Conservation (phyloP, 2,888 invertebrate genomes). For the Zygaena filipendulae region DNA sequence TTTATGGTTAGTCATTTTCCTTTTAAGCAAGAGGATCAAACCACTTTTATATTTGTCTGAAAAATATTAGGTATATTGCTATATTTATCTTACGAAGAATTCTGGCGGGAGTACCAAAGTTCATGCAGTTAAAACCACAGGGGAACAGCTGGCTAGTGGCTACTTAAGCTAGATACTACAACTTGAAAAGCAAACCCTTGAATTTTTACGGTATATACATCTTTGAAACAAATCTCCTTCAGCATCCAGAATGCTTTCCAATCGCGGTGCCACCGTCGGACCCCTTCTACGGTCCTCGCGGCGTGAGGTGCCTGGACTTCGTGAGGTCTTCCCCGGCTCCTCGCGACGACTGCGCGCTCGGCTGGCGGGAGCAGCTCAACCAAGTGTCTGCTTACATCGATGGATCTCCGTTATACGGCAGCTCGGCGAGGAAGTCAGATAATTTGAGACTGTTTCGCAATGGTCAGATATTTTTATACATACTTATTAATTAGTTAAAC, state of each 20-base stretch:
- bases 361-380: constrained; percentile 87
- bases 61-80: too few species aligned
- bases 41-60: constrained; percentile 1
- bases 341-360: constrained; percentile 80
- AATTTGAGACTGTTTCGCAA: constrained; percentile 79
- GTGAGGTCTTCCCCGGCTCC: constrained; percentile 85
- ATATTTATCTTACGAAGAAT: too few species aligned
- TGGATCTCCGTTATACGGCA: constrained; percentile 85
- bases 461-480: constrained; percentile 58
- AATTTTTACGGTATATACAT: too few species aligned
- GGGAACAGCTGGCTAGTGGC: too few species aligned
- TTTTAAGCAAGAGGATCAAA: too few species aligned
- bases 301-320: constrained; percentile 84
- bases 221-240: too few species aligned
- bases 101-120: too few species aligned
- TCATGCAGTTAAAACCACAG: too few species aligned
- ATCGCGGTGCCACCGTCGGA: constrained; percentile 80
- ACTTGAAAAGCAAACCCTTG: too few species aligned
- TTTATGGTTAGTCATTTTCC: constrained; percentile 59
- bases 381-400: constrained; percentile 86
- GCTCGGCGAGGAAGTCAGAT: constrained; percentile 77
- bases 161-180: too few species aligned
- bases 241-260: constrained; percentile 89
- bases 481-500: too few species aligned
- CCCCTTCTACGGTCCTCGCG: constrained; percentile 76